Percentiles rank a stretch among this genome's conserved stretches.
Evolutionary conservation across 1,140 invertebrate genomes (phyloP).

Genomic region (Drosophila parvula): DNA sequence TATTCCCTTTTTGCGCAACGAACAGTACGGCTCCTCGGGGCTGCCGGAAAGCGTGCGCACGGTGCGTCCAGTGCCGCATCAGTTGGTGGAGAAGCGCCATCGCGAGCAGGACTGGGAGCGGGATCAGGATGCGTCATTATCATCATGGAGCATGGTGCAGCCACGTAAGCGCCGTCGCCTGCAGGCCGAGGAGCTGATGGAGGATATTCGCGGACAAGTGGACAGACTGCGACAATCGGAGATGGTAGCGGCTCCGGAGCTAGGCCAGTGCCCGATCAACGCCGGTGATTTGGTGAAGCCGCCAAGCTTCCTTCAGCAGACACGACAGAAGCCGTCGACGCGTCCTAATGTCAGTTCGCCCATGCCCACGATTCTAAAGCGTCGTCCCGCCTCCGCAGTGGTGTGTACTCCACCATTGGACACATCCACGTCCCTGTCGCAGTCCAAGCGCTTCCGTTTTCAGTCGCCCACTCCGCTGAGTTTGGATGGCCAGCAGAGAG

Average conservation of each 20-base stretch:
- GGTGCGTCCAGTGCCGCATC: constrained; percentile 51
- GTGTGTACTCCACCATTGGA: background rate
- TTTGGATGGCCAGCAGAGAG: background rate
- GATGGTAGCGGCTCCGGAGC: background rate
- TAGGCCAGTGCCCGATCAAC: background rate
- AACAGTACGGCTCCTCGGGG: constrained; percentile 28
- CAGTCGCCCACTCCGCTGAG: constrained; percentile 40
- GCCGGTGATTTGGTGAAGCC: constrained; percentile 22
- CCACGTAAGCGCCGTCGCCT: constrained; percentile 55
- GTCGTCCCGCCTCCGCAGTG: background rate
- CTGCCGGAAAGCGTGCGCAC: background rate
- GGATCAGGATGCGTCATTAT: background rate
- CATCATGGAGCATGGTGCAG: background rate
- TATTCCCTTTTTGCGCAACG: constrained; percentile 67
- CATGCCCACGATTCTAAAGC: constrained; percentile 34
- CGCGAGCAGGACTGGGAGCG: constrained; percentile 3
- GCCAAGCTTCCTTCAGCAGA: constrained; percentile 21
- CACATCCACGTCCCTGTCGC: constrained; percentile 1
- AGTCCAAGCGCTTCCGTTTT: constrained; percentile 31
- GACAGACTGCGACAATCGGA: background rate
- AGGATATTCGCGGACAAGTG: constrained; percentile 33
- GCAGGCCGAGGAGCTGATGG: constrained; percentile 38
- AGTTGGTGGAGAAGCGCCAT: constrained; percentile 51
- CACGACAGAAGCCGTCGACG: background rate
- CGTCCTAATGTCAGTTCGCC: background rate